Percentiles rank a stretch among this genome's conserved stretches.
phyloP scores from a whole-genome alignment of 2,113 vertebrate genomes.

The Chitala chitala region DNA sequence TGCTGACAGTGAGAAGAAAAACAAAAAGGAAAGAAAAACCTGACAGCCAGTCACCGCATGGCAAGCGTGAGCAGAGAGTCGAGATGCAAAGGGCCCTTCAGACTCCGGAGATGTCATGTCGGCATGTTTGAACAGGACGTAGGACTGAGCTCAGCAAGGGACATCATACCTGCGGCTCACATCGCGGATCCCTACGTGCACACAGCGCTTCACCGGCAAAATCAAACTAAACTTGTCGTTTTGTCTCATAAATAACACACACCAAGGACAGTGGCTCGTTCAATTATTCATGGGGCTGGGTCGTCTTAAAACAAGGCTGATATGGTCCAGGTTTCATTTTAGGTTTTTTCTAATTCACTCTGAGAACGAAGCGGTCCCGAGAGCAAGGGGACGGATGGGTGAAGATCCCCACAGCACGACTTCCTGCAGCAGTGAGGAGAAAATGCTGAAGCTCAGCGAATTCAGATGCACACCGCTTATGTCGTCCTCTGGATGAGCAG shows the following conservation, averaged over 20 bases:
- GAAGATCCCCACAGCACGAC: conserved; percentile 61
- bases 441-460: conserved; percentile 17
- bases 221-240: conserved; percentile 77
- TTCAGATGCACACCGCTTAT: background rate
- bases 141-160: background rate
- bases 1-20: background rate
- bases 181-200: background rate
- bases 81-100: background rate
- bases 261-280: conserved; percentile 58
- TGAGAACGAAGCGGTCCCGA: conserved; percentile 71
- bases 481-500: background rate
- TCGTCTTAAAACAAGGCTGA: conserved; percentile 76
- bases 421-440: conserved; percentile 58
- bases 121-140: background rate
- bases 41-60: too few species aligned
- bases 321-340: conserved; percentile 78
- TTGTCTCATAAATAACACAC: conserved; percentile 86
- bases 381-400: conserved; percentile 67
- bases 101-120: background rate
- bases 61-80: background rate
- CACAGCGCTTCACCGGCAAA: conserved; percentile 55
- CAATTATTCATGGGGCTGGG: conserved; percentile 81
- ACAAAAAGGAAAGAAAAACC: too few species aligned
- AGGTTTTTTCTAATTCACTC: conserved; percentile 73
- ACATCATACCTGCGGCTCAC: background rate